phyloP scores from a whole-genome alignment of 2,797 vertebrate species.

The Salarias fasciatus region DNA sequence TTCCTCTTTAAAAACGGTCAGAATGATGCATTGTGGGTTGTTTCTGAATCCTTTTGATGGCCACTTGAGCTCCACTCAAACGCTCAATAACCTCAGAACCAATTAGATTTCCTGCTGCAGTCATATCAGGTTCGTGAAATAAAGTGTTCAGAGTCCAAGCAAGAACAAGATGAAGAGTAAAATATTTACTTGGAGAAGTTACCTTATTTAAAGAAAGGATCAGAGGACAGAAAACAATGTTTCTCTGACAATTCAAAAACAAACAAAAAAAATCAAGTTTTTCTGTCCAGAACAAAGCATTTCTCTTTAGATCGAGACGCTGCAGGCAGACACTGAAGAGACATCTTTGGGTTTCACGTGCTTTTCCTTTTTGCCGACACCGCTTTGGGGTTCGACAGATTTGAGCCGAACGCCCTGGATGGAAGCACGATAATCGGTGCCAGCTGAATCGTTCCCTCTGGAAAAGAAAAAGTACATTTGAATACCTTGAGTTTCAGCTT shows the following conservation, averaged over 20 bases:
- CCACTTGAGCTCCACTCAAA: conserved; percentile 35
- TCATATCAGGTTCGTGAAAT: conserved; percentile 22
- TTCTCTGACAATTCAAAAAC: background rate
- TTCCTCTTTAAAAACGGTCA: conserved; percentile 9
- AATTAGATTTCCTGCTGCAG: conserved; percentile 49
- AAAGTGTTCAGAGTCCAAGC: background rate
- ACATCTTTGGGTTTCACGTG: background rate
- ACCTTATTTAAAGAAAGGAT: too few species aligned
- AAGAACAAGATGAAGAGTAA: background rate
- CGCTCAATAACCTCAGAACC: conserved; percentile 41
- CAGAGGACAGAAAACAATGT: too few species aligned
- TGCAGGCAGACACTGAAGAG: too few species aligned
- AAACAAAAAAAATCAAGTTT: background rate
- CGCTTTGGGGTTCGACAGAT: background rate
- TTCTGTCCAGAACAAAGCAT: too few species aligned
- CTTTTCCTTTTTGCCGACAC: background rate
- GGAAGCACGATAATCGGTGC: conserved; percentile 65
- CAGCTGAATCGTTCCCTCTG: conserved; percentile 58
- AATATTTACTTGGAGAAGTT: conserved; percentile 17
- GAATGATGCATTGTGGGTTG: conserved; percentile 22
- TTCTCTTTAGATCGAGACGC: too few species aligned
- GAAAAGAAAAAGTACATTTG: conserved; percentile 16
- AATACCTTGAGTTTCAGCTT: too few species aligned
- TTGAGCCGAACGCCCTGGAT: conserved; percentile 3
- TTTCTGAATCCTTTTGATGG: conserved; percentile 21